Percentiles rank a stretch among this genome's conserved stretches.
These are phyloP conservation scores for Petrocephalus microphthalmus DNA, from an alignment of 2,113 vertebrate genomes.

Conservation along the genomic window DNA sequence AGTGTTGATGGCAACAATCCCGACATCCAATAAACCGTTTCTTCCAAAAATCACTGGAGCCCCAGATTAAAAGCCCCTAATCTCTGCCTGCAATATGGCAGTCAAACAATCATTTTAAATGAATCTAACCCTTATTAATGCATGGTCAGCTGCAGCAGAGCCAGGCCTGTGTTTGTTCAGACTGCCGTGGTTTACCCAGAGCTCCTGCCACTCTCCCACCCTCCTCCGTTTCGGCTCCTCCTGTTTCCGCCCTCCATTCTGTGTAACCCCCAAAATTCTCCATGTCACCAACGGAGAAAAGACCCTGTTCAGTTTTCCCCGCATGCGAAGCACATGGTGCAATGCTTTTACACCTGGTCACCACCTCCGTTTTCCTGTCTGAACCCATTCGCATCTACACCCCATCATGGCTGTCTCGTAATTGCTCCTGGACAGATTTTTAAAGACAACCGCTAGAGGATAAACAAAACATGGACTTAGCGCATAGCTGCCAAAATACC, in stretches of 20 bases:
- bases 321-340: not conserved
- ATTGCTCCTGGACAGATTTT: not conserved
- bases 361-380: not conserved
- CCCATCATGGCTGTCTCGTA: not conserved
- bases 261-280: not conserved
- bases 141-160: not conserved
- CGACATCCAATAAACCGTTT: not conserved
- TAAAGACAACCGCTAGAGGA: not conserved
- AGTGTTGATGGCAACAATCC: not conserved
- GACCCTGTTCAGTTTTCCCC: not conserved
- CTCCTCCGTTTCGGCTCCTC: not conserved
- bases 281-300: not conserved
- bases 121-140: constrained; percentile 13
- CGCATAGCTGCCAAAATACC: not conserved
- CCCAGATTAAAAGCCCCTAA: not conserved
- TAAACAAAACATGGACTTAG: not conserved
- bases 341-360: not conserved
- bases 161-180: constrained; percentile 6
- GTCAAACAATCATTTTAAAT: constrained; percentile 1
- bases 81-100: not conserved
- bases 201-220: not conserved
- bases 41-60: not conserved
- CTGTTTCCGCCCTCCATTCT: not conserved
- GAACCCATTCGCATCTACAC: not conserved
- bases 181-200: not conserved